phyloP scores from a whole-genome alignment of 2,797 vertebrate genomes.

The Odontamblyopus lacepedii region DNA sequence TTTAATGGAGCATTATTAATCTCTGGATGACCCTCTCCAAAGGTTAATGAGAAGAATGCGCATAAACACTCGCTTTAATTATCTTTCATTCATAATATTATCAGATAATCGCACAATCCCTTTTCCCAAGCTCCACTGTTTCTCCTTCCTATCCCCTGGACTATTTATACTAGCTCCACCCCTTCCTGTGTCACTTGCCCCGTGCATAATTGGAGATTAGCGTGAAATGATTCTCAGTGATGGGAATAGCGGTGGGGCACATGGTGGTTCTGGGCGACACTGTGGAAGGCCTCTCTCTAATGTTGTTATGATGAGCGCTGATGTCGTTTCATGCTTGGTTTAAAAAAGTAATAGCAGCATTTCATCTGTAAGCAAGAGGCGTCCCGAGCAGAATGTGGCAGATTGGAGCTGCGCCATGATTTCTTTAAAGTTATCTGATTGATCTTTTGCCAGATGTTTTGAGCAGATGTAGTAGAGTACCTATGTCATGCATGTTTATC shows the following conservation, averaged over 20 bases:
- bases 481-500: background rate
- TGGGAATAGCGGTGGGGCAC: conserved; percentile 54
- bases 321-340: conserved; percentile 63
- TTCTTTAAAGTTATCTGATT: background rate
- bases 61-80: background rate
- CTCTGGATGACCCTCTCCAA: background rate
- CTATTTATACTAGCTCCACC: conserved; percentile 16
- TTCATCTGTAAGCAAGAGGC: conserved; percentile 38
- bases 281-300: conserved; percentile 53
- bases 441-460: conserved; percentile 23
- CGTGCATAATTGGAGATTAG: conserved; percentile 58
- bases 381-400: conserved; percentile 37
- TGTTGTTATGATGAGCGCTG: conserved; percentile 60
- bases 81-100: conserved; percentile 1
- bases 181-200: conserved; percentile 39
- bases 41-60: conserved; percentile 5
- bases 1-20: conserved; percentile 7
- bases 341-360: conserved; percentile 57
- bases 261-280: conserved; percentile 50
- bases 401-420: conserved; percentile 28
- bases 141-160: conserved; percentile 3
- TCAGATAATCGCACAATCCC: background rate
- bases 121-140: background rate
- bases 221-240: conserved; percentile 61
- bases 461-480: conserved; percentile 15